phyloP scores from a whole-genome alignment of 2,888 invertebrate genomes.

The Eupithecia exiguata region DNA sequence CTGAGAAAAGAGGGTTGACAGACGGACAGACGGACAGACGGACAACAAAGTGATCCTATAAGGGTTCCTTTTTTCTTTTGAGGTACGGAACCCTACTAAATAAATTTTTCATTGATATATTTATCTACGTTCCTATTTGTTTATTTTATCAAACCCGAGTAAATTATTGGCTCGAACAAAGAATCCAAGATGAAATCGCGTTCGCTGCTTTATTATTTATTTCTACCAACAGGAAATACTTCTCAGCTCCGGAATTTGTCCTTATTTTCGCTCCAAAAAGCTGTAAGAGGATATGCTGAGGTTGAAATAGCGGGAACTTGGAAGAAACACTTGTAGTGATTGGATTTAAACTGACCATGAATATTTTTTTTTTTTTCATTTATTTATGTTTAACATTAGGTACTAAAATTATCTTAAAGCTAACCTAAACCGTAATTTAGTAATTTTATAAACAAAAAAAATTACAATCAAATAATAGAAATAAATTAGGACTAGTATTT shows the following conservation, averaged over 20 bases:
- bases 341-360: neutral
- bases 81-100: too few species aligned
- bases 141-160: slow-evolving; percentile 3
- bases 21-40: too few species aligned
- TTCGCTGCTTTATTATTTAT: slow-evolving; percentile 63
- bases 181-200: slow-evolving; percentile 61
- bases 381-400: too few species aligned
- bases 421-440: too few species aligned
- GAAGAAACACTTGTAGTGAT: neutral
- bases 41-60: too few species aligned
- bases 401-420: too few species aligned
- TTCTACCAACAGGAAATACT: slow-evolving; percentile 22
- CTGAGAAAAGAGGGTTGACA: too few species aligned
- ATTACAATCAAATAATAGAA: too few species aligned
- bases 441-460: too few species aligned
- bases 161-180: slow-evolving; percentile 48
- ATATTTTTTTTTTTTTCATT: too few species aligned
- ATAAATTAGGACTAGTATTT: too few species aligned
- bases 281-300: neutral
- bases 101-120: neutral
- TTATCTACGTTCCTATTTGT: neutral
- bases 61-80: too few species aligned
- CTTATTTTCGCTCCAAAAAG: slow-evolving; percentile 16
- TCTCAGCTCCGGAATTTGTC: slow-evolving; percentile 30
- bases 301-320: neutral